phyloP scores from a whole-genome alignment of 2,113 vertebrate species.

The Merops nubicus region DNA sequence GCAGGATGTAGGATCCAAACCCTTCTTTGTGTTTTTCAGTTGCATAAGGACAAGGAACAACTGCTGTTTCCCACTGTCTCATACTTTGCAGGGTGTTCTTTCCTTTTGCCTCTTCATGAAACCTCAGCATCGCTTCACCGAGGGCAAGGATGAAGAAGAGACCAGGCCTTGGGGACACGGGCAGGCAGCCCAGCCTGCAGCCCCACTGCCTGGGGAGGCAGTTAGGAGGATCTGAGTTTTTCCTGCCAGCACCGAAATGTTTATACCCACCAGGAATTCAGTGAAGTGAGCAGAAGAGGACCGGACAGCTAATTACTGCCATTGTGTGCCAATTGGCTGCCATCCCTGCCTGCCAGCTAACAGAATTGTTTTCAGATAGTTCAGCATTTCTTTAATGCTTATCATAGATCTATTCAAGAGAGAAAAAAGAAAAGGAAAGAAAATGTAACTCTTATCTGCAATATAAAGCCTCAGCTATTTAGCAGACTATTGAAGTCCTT shows the following conservation, averaged over 20 bases:
- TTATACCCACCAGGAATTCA: conserved; percentile 1
- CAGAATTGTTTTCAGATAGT: conserved; percentile 59
- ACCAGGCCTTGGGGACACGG: not conserved
- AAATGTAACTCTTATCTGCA: conserved; percentile 58
- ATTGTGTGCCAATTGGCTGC: conserved; percentile 20
- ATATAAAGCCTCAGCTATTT: conserved; percentile 59
- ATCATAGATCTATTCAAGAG: conserved; percentile 44
- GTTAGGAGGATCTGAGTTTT: not conserved
- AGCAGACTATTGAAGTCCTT: conserved; percentile 42
- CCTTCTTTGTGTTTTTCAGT: not conserved
- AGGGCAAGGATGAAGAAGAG: not conserved
- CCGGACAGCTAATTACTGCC: conserved; percentile 49
- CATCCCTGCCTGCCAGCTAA: conserved; percentile 37
- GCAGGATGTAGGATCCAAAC: not conserved
- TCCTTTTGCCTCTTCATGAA: not conserved
- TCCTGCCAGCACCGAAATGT: not conserved
- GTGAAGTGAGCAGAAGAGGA: not conserved
- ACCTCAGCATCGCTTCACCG: rapidly evolving
- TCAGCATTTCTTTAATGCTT: conserved; percentile 56
- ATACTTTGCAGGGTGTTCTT: not conserved
- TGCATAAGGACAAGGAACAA: not conserved
- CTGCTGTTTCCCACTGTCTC: not conserved
- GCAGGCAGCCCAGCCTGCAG: not conserved
- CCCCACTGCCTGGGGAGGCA: not conserved
- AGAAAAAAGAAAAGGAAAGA: conserved; percentile 29